Base-by-base conservation (phyloP, 2,888 invertebrate genomes). In the Merodon equestris region DNA sequence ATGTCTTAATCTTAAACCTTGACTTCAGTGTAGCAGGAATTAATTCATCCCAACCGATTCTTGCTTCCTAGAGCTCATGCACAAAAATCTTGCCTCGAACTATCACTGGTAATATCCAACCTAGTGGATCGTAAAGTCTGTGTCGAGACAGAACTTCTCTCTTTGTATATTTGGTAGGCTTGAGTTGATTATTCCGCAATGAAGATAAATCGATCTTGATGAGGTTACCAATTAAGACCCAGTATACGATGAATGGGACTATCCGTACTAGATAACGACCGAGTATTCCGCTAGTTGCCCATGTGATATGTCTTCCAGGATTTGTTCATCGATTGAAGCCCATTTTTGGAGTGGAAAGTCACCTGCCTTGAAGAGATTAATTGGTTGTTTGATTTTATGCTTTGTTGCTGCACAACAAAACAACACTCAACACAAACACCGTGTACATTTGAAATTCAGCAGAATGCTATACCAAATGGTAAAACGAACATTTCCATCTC, bases 291-390 rank as follows among this genome's bases (percentile, higher is more conserved):
- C 36, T 36, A 9, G 36, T 9, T 7, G 10, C 5, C 36, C 36
- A 9, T 36, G 7, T 10, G 36, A 10, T 36, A 36, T 36, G 10
- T 36, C 36, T 9, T 7, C 36, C 10, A 36, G 36, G 36, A 36
- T 7, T 10, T 36, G 36, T 36, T 7, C 10, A 10, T 36, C 10
- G 10, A 9, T 10, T 7, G 36, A 5, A 36, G 36, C 36, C 36
- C 36, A 36, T 36, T 36, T 36, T 36, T 36, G 36, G 5, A 36
- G 10, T 45, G 47, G 60, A 18, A 58, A 58, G 9, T 45, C 58
- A n/a, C n/a, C n/a, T n/a, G n/a, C n/a, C n/a, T n/a, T n/a, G n/a
- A n/a, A n/a, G n/a, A n/a, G n/a, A n/a, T 58, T 42, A 10, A 19
- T 42, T 12, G n/a, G 47, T 58, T 34, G 13, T n/a, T n/a, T n/a